Conservation (phyloP, 2,888 invertebrate genomes). For the Selenia dentaria region DNA sequence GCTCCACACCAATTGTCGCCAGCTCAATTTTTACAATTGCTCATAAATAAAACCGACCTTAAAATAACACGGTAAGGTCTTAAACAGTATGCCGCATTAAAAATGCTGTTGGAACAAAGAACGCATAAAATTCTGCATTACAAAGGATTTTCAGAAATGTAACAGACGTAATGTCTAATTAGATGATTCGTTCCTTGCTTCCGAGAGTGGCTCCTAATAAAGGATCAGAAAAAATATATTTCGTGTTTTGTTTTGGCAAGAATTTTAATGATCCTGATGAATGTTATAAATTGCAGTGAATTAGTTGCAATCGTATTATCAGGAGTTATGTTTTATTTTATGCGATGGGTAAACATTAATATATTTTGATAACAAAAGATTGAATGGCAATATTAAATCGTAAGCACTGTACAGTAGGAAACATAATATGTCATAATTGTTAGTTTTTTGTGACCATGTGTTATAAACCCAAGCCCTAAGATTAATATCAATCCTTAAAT, state of each 20-base stretch:
- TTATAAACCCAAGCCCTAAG: too few relatives aligned
- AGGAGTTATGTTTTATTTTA: too few relatives aligned
- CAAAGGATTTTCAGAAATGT: conserved; percentile 79
- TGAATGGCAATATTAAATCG: too few relatives aligned
- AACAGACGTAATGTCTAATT: conserved; percentile 79
- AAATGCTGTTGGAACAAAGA: conserved; percentile 71
- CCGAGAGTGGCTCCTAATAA: conserved; percentile 37
- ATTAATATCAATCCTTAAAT: too few relatives aligned
- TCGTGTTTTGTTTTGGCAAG: conserved; percentile 5
- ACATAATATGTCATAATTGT: too few relatives aligned
- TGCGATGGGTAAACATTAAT: too few relatives aligned
- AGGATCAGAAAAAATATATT: conserved; percentile 17
- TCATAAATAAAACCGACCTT: conserved; percentile 45
- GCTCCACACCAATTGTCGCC: conserved; percentile 69
- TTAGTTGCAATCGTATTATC: too few relatives aligned
- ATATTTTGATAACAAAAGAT: too few relatives aligned
- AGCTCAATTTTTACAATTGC: conserved; percentile 67
- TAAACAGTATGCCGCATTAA: conserved; percentile 44
- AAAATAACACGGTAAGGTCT: conserved; percentile 39
- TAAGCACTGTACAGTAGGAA: too few relatives aligned
- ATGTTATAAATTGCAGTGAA: not conserved
- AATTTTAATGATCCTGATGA: conserved; percentile 5
- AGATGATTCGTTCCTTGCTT: conserved; percentile 65
- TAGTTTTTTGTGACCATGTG: too few relatives aligned
- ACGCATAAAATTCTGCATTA: conserved; percentile 76